A percentile compares a stretch with the other conserved stretches of the same genome.
phyloP scores from a whole-genome alignment of 2,888 invertebrate species.

The Platycheirus rosarum region DNA sequence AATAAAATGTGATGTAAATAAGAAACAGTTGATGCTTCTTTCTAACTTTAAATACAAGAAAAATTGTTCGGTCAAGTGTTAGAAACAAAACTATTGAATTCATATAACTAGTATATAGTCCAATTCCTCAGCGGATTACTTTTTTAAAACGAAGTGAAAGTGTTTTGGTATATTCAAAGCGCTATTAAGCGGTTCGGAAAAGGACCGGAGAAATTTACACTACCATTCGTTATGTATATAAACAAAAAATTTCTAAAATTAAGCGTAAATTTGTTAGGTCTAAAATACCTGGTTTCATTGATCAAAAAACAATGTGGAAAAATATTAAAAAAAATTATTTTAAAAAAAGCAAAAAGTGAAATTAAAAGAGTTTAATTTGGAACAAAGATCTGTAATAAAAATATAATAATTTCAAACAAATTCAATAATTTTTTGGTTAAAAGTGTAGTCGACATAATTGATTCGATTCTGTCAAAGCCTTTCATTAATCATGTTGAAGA shows the following conservation, averaged over 20 bases:
- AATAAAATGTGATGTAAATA: no score
- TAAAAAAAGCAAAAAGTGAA: slow-evolving; percentile 9
- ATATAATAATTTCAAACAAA: background rate
- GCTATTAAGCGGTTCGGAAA: background rate
- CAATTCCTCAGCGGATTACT: no score
- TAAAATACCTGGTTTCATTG: background rate
- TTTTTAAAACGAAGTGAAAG: no score
- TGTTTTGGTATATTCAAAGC: background rate
- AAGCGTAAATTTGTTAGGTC: background rate
- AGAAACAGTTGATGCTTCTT: no score
- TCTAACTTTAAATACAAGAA: no score
- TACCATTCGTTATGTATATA: background rate
- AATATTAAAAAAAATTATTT: background rate
- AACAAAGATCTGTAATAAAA: background rate
- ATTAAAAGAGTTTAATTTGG: background rate
- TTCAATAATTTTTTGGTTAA: background rate
- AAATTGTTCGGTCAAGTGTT: no score
- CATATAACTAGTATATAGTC: no score
- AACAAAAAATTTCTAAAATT: background rate
- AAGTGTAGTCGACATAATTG: background rate
- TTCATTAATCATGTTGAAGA: slow-evolving; percentile 1
- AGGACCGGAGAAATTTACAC: background rate
- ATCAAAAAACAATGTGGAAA: slow-evolving; percentile 17
- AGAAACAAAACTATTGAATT: no score
- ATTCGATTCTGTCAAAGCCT: background rate